Conservation (phyloP, 2,888 invertebrate genomes). For the Platycheirus albimanus region DNA sequence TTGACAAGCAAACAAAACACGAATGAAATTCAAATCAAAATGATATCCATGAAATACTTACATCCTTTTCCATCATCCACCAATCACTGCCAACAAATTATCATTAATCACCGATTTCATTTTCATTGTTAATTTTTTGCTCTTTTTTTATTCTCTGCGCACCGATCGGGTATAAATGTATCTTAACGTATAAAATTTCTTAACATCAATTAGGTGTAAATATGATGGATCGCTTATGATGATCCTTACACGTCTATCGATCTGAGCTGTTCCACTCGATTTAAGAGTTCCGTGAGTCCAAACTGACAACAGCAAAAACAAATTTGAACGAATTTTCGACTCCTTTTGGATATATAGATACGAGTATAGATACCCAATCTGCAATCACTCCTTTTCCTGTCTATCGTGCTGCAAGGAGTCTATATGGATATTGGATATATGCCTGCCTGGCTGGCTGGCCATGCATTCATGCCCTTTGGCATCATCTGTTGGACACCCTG, state of each 20-base stretch:
- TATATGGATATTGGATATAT: slow-evolving; percentile 25
- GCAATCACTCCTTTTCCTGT: slow-evolving; percentile 73
- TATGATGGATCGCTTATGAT: slow-evolving; percentile 68
- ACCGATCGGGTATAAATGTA: slow-evolving; percentile 18
- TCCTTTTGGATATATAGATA: slow-evolving; percentile 18
- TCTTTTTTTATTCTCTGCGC: neutral
- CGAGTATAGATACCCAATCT: slow-evolving; percentile 32
- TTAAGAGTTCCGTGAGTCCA: slow-evolving; percentile 35
- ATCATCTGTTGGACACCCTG: slow-evolving; percentile 71
- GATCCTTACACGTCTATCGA: slow-evolving; percentile 67
- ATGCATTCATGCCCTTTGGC: slow-evolving; percentile 72
- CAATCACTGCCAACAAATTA: slow-evolving; percentile 71
- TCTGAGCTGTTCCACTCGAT: slow-evolving; percentile 51
- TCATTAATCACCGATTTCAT: slow-evolving; percentile 69
- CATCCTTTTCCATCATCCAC: slow-evolving; percentile 73
- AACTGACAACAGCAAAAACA: slow-evolving; percentile 57
- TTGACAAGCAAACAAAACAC: slow-evolving; percentile 68
- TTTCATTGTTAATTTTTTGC: slow-evolving; percentile 26
- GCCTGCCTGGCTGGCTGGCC: slow-evolving; percentile 37
- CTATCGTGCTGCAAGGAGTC: slow-evolving; percentile 42
- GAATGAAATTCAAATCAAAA: slow-evolving; percentile 70
- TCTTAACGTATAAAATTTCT: slow-evolving; percentile 36
- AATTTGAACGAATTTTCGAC: slow-evolving; percentile 68
- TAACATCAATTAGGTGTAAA: slow-evolving; percentile 74
- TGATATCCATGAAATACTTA: slow-evolving; percentile 71